phyloP scores from a whole-genome alignment of 2,113 vertebrate genomes.

The Catagonus wagneri region DNA sequence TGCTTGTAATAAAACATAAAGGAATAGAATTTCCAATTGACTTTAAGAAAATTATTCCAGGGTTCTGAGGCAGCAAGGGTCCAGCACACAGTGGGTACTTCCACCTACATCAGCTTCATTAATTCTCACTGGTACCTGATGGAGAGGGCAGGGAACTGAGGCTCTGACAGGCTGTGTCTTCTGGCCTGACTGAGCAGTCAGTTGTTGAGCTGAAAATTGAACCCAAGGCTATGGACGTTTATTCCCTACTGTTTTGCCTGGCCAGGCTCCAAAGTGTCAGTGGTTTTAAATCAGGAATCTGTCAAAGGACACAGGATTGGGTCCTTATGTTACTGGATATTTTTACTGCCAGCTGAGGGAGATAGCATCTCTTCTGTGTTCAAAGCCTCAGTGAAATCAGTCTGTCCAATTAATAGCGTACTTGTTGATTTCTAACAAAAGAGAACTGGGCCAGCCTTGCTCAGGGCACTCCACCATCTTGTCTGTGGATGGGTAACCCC shows the following conservation, averaged over 20 bases:
- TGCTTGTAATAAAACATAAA: background rate
- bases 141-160: background rate
- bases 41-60: constrained; percentile 15
- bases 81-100: background rate
- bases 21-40: background rate
- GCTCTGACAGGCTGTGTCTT: background rate
- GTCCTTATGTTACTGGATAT: constrained; percentile 50
- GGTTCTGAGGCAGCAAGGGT: background rate
- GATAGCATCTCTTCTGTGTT: constrained; percentile 49
- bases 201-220: background rate
- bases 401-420: background rate
- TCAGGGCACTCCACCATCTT: background rate
- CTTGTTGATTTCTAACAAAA: constrained; percentile 17
- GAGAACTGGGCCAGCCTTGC: background rate
- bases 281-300: constrained; percentile 50
- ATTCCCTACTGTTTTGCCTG: background rate
- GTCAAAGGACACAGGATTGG: background rate
- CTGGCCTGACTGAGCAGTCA: background rate
- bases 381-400: background rate
- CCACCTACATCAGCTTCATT: background rate
- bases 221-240: background rate
- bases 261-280: background rate
- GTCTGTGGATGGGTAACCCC: background rate
- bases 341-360: constrained; percentile 35
- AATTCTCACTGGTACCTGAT: background rate